These are phyloP conservation scores for Drosophila sturtevanti DNA, from an alignment of 1,140 invertebrate species.

Conservation along the genomic window DNA sequence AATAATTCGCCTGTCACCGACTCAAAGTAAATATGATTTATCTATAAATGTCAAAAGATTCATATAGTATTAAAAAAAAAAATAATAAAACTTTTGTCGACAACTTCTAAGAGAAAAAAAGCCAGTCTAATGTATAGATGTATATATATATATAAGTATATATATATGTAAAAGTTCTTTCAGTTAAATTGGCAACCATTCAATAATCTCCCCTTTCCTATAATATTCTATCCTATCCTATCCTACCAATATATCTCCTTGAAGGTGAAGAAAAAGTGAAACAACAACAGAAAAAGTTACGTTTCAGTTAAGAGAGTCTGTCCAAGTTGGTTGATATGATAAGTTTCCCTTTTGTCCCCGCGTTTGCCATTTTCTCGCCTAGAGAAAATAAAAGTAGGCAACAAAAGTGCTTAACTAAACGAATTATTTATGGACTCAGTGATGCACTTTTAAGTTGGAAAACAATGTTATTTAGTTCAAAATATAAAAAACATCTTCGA, in stretches of 20 bases:
- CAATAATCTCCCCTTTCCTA: slow-evolving; percentile 42
- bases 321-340: neutral
- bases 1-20: neutral
- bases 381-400: neutral
- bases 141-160: slow-evolving; percentile 36
- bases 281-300: slow-evolving; percentile 5
- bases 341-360: neutral
- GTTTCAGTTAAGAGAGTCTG: slow-evolving; percentile 3
- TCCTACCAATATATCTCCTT: neutral
- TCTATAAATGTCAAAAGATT: neutral
- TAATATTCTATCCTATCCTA: too few species aligned
- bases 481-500: too few species aligned
- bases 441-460: neutral
- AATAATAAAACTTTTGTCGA: too few species aligned
- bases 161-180: slow-evolving; percentile 26
- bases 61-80: too few species aligned
- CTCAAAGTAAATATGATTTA: neutral
- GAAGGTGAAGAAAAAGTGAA: slow-evolving; percentile 6
- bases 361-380: neutral
- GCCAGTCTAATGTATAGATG: neutral
- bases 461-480: neutral
- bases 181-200: slow-evolving; percentile 45
- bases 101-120: neutral
- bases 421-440: neutral
- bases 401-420: slow-evolving; percentile 6